Conservation (phyloP, 1,140 invertebrate genomes). For the Hesperophylax magnus region DNA sequence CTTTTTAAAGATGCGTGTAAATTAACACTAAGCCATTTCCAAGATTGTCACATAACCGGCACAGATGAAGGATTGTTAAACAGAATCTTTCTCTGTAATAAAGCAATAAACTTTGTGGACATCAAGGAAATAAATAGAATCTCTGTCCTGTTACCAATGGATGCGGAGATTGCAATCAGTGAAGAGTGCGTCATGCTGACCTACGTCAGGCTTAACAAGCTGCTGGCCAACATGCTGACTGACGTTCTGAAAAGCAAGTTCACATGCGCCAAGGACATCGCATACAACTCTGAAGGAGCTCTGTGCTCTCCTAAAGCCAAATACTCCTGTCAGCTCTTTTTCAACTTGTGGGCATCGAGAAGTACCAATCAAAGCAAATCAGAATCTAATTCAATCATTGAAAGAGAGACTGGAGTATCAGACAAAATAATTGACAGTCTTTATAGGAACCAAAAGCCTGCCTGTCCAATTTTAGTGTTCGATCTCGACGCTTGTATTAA, state of each 20-base stretch:
- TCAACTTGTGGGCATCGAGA: constrained; percentile 21
- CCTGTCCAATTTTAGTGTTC: constrained; percentile 13
- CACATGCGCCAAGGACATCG: background rate
- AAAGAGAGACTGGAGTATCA: background rate
- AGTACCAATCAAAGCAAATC: background rate
- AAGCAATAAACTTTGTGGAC: no score
- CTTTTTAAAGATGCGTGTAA: constrained; percentile 41
- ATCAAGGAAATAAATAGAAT: background rate
- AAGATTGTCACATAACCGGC: background rate
- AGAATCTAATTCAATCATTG: background rate
- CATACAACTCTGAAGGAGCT: constrained; percentile 1
- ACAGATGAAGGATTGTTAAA: background rate
- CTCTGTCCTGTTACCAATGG: background rate
- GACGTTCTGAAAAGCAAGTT: constrained; percentile 25
- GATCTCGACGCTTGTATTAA: background rate
- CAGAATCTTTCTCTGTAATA: background rate
- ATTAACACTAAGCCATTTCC: background rate
- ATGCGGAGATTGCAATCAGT: background rate
- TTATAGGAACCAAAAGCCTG: constrained; percentile 14
- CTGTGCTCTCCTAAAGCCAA: background rate
- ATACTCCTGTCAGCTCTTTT: background rate
- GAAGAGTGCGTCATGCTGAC: constrained; percentile 3
- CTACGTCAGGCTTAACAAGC: constrained; percentile 8
- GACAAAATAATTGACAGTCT: constrained; percentile 19
- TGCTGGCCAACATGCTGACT: background rate